A percentile compares a stretch with the other conserved stretches of the same genome.
Evolutionary conservation across 2,888 invertebrate genomes (phyloP).

Genomic region (Clunio marinus): DNA sequence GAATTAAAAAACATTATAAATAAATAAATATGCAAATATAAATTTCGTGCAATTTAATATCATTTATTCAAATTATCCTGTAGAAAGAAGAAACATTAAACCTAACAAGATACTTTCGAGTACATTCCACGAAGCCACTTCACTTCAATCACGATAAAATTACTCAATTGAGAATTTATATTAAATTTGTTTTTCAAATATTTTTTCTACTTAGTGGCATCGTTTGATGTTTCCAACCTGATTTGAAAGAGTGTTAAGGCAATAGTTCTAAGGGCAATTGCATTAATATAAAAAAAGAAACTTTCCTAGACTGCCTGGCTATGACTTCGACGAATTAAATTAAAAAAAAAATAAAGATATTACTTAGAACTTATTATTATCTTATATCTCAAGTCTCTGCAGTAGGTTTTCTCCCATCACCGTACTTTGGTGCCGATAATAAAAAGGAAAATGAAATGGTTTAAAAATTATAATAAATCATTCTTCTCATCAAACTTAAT

Average conservation of each 20-base stretch:
- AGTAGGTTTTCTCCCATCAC: neutral
- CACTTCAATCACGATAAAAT: conserved; percentile 22
- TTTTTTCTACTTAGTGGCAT: too few species aligned
- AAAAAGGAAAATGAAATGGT: neutral
- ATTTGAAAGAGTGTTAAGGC: too few species aligned
- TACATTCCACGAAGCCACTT: neutral
- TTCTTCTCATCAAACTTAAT: conserved; percentile 38
- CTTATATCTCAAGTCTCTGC: neutral
- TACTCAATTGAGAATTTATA: conserved; percentile 21
- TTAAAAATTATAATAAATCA: conserved; percentile 28
- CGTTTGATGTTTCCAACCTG: too few species aligned
- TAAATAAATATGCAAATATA: too few species aligned
- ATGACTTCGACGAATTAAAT: conserved; percentile 30
- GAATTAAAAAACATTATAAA: too few species aligned
- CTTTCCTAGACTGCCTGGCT: conserved; percentile 36
- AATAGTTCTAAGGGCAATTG: too few species aligned
- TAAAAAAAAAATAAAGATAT: conserved; percentile 38
- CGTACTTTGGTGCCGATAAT: conserved; percentile 26
- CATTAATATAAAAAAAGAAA: neutral
- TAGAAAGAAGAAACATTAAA: neutral
- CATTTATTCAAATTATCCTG: too few species aligned
- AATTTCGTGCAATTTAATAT: too few species aligned
- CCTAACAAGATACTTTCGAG: neutral
- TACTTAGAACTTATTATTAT: conserved; percentile 22
- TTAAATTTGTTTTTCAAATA: neutral